phyloP scores from a whole-genome alignment of 2,113 vertebrate species.

The Rhinoptilus africanus region DNA sequence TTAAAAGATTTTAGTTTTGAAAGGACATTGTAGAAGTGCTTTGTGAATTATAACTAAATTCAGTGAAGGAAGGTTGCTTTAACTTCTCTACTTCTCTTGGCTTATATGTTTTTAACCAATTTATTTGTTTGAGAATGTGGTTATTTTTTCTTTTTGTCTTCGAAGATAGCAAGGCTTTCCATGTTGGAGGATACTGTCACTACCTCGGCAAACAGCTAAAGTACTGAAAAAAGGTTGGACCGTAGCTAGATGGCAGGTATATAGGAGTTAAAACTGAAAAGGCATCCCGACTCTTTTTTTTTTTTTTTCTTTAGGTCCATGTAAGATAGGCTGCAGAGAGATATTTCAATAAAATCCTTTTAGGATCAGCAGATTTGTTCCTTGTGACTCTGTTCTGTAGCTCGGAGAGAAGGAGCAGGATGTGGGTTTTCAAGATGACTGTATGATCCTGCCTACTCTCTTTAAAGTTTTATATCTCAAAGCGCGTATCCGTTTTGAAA shows the following conservation, averaged over 20 bases:
- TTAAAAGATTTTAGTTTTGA: not conserved
- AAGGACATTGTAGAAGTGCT: not conserved
- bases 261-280: not conserved
- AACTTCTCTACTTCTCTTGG: not conserved
- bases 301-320: not conserved
- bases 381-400: slow-evolving; percentile 4
- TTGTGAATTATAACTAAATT: not conserved
- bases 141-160: not conserved
- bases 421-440: slow-evolving; percentile 34
- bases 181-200: not conserved
- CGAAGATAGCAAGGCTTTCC: not conserved
- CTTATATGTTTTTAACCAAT: not conserved
- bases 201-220: not conserved
- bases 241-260: not conserved
- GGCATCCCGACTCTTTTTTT: not conserved
- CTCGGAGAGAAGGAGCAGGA: not conserved
- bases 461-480: not conserved
- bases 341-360: not conserved
- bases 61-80: not conserved
- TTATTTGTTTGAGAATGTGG: not conserved
- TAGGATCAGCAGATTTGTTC: not conserved
- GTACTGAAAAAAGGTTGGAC: not conserved
- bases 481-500: not conserved
- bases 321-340: not conserved
- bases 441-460: slow-evolving; percentile 14